Evolutionary conservation across 1,140 invertebrate species (phyloP).

Genomic region (Macrosteles quadrilineatus): DNA sequence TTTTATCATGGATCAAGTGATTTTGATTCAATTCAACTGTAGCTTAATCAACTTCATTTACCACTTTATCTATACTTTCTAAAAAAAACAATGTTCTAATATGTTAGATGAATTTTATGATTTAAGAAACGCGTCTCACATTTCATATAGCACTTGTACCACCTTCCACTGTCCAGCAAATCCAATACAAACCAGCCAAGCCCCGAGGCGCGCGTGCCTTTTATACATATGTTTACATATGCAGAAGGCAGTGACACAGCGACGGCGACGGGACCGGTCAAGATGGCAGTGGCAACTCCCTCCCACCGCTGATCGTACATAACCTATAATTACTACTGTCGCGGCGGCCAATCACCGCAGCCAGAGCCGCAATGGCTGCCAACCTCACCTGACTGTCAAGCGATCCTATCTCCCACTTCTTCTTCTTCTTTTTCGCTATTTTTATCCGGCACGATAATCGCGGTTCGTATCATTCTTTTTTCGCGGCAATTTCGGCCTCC

Average conservation of each 20-base stretch:
- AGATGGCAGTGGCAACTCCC: constrained; percentile 18
- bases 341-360: constrained; percentile 8
- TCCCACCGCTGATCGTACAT: constrained; percentile 22
- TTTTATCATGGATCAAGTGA: no score
- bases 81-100: no score
- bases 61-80: no score
- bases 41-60: no score
- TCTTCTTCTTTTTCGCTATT: constrained; percentile 13
- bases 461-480: constrained; percentile 11
- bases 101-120: no score
- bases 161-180: no score
- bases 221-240: constrained; percentile 2
- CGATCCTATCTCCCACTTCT: constrained; percentile 12
- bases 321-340: constrained; percentile 27
- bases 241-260: background rate
- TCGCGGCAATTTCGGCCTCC: constrained; percentile 12
- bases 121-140: no score
- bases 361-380: constrained; percentile 6
- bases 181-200: no score
- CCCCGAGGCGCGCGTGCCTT: no score
- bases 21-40: no score
- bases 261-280: background rate
- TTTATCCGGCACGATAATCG: constrained; percentile 16
- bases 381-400: constrained; percentile 16
- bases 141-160: no score